phyloP scores from a whole-genome alignment of 2,113 vertebrate species.

The Mustelus asterias region DNA sequence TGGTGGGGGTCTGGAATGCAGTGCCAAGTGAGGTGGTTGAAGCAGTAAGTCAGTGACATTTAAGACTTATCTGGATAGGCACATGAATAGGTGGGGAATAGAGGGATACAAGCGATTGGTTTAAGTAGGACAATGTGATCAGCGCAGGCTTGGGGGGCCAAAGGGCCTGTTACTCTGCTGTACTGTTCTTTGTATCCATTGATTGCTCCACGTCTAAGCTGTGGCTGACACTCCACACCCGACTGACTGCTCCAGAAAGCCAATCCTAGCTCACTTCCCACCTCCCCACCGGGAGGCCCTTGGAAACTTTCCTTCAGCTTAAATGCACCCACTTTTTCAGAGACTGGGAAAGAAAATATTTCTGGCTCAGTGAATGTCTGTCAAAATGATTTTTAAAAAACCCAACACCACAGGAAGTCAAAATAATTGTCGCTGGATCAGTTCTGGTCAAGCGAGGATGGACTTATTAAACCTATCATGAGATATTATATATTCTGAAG shows the following conservation, averaged over 20 bases:
- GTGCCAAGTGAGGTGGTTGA: too few relatives aligned
- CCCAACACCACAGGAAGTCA: conserved; percentile 45
- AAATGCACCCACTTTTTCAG: conserved; percentile 52
- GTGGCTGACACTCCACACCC: conserved; percentile 43
- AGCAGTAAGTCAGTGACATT: too few relatives aligned
- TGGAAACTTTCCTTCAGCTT: conserved; percentile 62
- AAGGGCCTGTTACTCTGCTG: too few relatives aligned
- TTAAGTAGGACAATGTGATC: too few relatives aligned
- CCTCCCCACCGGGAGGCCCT: conserved; percentile 53
- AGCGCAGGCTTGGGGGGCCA: too few relatives aligned
- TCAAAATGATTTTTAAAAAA: conserved; percentile 63
- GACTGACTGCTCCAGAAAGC: conserved; percentile 45
- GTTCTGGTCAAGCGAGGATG: conserved; percentile 41
- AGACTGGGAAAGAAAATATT: conserved; percentile 46
- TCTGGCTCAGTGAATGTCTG: conserved; percentile 73
- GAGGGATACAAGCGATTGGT: too few relatives aligned
- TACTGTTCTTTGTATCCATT: conserved; percentile 19
- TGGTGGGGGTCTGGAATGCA: too few relatives aligned
- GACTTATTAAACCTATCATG: conserved; percentile 40
- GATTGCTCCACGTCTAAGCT: conserved; percentile 43
- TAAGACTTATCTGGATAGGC: too few relatives aligned
- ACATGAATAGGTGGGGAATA: too few relatives aligned
- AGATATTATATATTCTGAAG: conserved; percentile 43
- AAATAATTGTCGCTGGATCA: conserved; percentile 45
- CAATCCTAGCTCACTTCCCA: conserved; percentile 44